Base-by-base conservation (phyloP, 2,888 invertebrate genomes). In the Tricholauxania praeusta region DNA sequence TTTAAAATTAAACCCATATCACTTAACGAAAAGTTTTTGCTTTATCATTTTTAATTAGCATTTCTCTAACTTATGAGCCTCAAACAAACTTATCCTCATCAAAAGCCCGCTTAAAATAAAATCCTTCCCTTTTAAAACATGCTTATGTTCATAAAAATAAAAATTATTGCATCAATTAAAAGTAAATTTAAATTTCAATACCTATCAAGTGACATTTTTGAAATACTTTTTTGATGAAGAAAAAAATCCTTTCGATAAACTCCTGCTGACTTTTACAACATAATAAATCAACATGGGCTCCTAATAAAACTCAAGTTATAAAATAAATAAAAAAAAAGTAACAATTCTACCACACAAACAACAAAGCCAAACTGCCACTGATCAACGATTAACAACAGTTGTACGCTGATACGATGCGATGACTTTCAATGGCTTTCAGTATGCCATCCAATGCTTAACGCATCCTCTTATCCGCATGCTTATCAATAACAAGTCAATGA, bases 401-500 rank as follows among this genome's bases (percentile, higher is more conserved):
- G 32, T 39, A 62, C 32, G 39, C 47, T 22, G 32, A 62, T n/a
- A 39, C n/a, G 39, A 17, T 62, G 32, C 60, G 60, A 39, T 62
- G 60, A 39, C 39, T 62, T 62, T 62, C 60, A 62, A 39, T 39
- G 39, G n/a, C 39, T 62, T 62, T 62, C 60, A 62, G 8, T 39
- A 10, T 10, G 39, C 39, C 39, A 39, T 39, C 10, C 39, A 39
- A 62, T 62, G 60, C 60, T 32, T 32, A 32, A 22, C 47, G 32
- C 60, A 22, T 12, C 47, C 28, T 47, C n/a, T 32, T 22, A 15
- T 32, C 39, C 60, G 60, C 39, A 22, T 62, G 28, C 32, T 47
- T 62, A 62, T 47, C 60, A 62, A 62, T 62, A 62, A 62, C 60
- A 62, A 62, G 47, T 62, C 47, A 62, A 62, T 62, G 60, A 32